A percentile compares a stretch with the other conserved stretches of the same genome.
phyloP scores from a whole-genome alignment of 2,888 invertebrate genomes.

The Acanthosepion lycidas region DNA sequence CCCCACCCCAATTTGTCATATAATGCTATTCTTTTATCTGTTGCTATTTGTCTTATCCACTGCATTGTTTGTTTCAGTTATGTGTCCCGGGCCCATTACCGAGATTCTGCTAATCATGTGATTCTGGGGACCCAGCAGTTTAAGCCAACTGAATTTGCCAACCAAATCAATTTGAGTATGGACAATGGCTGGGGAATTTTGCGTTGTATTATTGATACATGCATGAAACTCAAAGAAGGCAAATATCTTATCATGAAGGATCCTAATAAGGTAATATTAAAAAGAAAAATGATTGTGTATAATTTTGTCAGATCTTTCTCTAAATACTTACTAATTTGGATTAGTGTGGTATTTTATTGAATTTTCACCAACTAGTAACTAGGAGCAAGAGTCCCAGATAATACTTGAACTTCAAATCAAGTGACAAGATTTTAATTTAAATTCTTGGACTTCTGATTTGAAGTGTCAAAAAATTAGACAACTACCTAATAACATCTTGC shows the following conservation, averaged over 20 bases:
- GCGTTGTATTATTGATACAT: slow-evolving; percentile 95
- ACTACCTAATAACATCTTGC: too few species aligned
- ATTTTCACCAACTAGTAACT: neutral
- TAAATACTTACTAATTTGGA: too few species aligned
- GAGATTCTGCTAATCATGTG: slow-evolving; percentile 96
- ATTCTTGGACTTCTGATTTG: too few species aligned
- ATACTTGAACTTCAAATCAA: too few species aligned
- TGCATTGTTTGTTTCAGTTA: slow-evolving; percentile 78
- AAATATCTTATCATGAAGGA: slow-evolving; percentile 97
- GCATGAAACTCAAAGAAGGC: slow-evolving; percentile 97
- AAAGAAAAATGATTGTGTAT: too few species aligned
- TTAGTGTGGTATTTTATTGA: neutral
- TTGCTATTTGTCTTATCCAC: neutral
- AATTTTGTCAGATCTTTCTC: too few species aligned
- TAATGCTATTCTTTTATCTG: neutral
- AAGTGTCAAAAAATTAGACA: too few species aligned
- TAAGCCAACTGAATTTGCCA: slow-evolving; percentile 98
- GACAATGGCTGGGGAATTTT: slow-evolving; percentile 99
- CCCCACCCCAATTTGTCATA: too few species aligned
- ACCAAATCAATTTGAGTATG: slow-evolving; percentile 98
- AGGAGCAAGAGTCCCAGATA: too few species aligned
- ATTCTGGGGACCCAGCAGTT: slow-evolving; percentile 96
- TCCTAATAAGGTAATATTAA: slow-evolving; percentile 86
- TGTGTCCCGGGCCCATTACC: slow-evolving; percentile 94
- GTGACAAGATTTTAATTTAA: too few species aligned